A percentile compares a stretch with the other conserved stretches of the same genome.
phyloP scores from a whole-genome alignment of 2,113 vertebrate species.

The Bucco capensis region DNA sequence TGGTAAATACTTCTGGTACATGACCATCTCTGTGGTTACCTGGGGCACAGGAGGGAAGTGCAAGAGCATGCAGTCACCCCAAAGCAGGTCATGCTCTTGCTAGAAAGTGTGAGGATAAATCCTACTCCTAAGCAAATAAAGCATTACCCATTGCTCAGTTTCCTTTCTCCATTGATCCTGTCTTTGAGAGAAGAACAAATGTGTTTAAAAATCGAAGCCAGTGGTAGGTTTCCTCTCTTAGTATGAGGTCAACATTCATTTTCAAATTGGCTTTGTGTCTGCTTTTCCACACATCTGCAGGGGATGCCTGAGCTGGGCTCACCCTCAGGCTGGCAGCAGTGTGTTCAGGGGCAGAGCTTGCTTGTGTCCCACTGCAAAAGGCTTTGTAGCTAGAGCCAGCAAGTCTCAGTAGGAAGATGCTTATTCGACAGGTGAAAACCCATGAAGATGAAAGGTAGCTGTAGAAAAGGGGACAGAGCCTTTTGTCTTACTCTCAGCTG shows the following conservation, averaged over 20 bases:
- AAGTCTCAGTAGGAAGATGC: background rate
- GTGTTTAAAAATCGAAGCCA: slow-evolving; percentile 50
- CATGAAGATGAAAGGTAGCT: background rate
- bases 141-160: background rate
- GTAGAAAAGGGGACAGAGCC: background rate
- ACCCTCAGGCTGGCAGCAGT: background rate
- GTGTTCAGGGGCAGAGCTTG: fast-evolving
- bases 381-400: background rate
- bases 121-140: background rate
- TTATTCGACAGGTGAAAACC: background rate
- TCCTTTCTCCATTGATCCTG: background rate
- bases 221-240: background rate
- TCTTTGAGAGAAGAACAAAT: background rate
- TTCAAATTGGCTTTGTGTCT: slow-evolving; percentile 15
- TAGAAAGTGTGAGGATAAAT: background rate
- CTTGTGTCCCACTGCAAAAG: background rate
- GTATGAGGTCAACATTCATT: background rate
- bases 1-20: background rate
- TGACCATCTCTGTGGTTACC: background rate
- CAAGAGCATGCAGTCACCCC: background rate
- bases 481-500: background rate
- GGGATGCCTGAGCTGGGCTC: background rate
- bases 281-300: background rate
- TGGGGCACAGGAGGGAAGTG: background rate
- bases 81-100: background rate